Percentiles rank a stretch among this genome's conserved stretches.
These are phyloP conservation scores for Pelosia muscerda DNA, from an alignment of 2,888 invertebrate genomes.

Conservation along the genomic window DNA sequence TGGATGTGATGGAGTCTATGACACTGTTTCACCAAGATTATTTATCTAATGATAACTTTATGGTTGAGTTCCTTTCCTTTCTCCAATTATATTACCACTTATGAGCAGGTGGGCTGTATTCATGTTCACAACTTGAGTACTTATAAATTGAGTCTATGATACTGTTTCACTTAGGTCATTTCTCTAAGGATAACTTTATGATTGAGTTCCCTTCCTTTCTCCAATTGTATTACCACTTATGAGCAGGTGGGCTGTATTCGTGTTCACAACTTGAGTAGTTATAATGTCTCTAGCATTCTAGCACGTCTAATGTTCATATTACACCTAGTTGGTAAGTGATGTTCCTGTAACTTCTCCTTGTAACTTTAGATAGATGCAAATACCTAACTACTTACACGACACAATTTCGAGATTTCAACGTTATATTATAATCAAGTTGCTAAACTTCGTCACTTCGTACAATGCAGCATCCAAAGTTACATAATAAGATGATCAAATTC, in stretches of 20 bases:
- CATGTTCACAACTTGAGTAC: background rate
- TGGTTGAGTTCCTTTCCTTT: background rate
- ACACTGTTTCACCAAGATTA: too few relatives aligned
- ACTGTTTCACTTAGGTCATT: too few relatives aligned
- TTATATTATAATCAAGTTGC: constrained; percentile 20
- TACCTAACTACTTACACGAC: constrained; percentile 11
- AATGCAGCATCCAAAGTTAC: constrained; percentile 20
- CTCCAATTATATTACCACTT: background rate
- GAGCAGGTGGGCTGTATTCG: background rate
- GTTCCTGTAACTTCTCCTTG: constrained; percentile 13
- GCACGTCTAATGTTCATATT: background rate
- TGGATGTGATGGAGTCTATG: too few relatives aligned
- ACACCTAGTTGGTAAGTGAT: constrained; percentile 1
- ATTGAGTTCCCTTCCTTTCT: background rate
- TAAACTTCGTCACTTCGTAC: constrained; percentile 17
- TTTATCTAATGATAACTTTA: too few relatives aligned
- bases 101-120: background rate
- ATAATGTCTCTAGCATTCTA: background rate
- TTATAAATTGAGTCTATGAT: too few relatives aligned
- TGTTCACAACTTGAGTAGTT: background rate
- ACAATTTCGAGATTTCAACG: constrained; percentile 17
- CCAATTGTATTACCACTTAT: background rate
- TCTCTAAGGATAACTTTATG: too few relatives aligned
- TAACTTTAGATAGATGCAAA: constrained; percentile 16
- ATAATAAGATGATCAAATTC: constrained; percentile 10